A percentile compares a stretch with the other conserved stretches of the same genome.
Conservation (phyloP, 2,797 vertebrate species). For the Leucoraja ocellata region DNA sequence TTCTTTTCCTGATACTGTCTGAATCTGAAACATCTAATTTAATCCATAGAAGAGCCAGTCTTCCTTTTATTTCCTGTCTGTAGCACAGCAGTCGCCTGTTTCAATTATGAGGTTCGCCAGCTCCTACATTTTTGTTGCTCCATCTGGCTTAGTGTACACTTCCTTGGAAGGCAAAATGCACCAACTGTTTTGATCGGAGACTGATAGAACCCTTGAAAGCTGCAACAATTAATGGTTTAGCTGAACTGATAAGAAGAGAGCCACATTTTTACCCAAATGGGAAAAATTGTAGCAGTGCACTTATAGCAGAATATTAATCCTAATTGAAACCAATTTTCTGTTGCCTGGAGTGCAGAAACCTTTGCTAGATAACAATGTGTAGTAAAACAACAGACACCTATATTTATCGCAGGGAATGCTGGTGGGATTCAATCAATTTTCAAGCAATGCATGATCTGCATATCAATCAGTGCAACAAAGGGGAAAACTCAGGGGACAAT, state of each 20-base stretch:
- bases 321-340: background rate
- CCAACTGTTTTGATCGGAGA: slow-evolving; percentile 66
- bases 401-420: background rate
- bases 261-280: slow-evolving; percentile 56
- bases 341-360: background rate
- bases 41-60: slow-evolving; percentile 88
- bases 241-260: slow-evolving; percentile 50
- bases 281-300: slow-evolving; percentile 47
- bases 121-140: slow-evolving; percentile 65
- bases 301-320: slow-evolving; percentile 33
- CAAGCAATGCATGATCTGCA: background rate
- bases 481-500: slow-evolving; percentile 27
- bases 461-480: slow-evolving; percentile 15
- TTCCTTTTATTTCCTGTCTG: slow-evolving; percentile 98
- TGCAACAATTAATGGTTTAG: slow-evolving; percentile 63
- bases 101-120: slow-evolving; percentile 88
- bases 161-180: slow-evolving; percentile 69
- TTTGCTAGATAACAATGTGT: no score
- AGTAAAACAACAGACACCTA: slow-evolving; percentile 12
- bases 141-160: slow-evolving; percentile 67
- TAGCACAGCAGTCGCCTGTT: slow-evolving; percentile 87
- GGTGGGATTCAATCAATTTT: slow-evolving; percentile 7
- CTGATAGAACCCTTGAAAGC: slow-evolving; percentile 62
- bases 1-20: slow-evolving; percentile 85
- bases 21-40: slow-evolving; percentile 88